Evolutionary conservation across 2,888 invertebrate genomes (phyloP), one percentile per base, ranked within the genome.

Genomic region (Heliconius charithonia): DNA sequence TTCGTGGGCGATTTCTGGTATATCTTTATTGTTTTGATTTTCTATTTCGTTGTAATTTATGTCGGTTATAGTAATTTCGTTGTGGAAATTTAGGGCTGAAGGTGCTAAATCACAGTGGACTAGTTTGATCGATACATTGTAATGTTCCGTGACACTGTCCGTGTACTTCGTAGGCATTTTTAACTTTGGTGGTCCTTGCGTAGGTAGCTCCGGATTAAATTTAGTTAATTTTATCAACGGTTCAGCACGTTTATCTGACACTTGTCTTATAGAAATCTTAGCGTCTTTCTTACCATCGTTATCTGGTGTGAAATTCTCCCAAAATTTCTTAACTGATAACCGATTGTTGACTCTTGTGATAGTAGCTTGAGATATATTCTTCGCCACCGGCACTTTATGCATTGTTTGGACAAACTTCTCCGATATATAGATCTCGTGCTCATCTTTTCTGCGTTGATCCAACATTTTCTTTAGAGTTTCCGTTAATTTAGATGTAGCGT

Each of bases 1-100:
- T 80, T 94, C 94, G 45, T 93, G 87, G 0, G 92, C 94, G 0
- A 92, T 91, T 22, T 94, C 94, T 0, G 94, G 94, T 22, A 94
- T 90, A 13, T n/a, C 65, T 12, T 22, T 59, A n/a, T 59, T 45
- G 22, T 13, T 65, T 65, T 81, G 82, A 37, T 81, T 80, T 3
- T 85, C 81, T 4, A 83, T 78, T 7, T 80, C 79, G 0, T 83
- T 81, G 56, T 82, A 69, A 59, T 82, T 69, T 16, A 75, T 59
- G 65, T 78, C 32, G 25, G 63, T 25, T n/a, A 71, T 56, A n/a
- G 25, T 63, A 29, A 70, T 59, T 76, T 45, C 59, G 0, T 76
- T 80, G 16, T 77, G 37, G 37, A 79, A 65, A 4, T 45, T 79
- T 27, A 79, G 29, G 0, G 59, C n/a, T 16, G 79, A 41, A 10